These are phyloP conservation scores for Melinaea marsaeus DNA, from an alignment of 2,888 invertebrate genomes.

Conservation along the genomic window DNA sequence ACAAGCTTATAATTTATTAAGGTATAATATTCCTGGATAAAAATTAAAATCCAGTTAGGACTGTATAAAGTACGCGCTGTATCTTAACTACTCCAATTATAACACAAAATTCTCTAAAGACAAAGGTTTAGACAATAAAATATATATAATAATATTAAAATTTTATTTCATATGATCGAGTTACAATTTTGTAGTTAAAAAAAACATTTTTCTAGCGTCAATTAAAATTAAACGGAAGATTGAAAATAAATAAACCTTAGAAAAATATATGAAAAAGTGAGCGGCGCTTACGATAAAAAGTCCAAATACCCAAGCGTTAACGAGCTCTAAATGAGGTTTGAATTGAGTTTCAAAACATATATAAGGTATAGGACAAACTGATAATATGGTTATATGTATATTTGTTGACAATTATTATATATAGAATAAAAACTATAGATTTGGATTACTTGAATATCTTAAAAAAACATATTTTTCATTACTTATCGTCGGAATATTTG, in stretches of 20 bases:
- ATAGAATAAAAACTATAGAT: no score
- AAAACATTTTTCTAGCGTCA: not conserved
- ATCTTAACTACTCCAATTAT: constrained; percentile 9
- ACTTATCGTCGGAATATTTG: no score
- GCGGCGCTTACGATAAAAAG: constrained; percentile 55
- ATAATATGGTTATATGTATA: no score
- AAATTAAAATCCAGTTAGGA: not conserved
- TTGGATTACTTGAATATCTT: no score
- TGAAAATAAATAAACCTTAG: constrained; percentile 49
- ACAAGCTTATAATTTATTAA: not conserved
- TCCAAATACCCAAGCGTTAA: constrained; percentile 59
- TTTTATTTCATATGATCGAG: no score
- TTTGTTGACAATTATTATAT: no score
- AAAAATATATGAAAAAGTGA: constrained; percentile 62
- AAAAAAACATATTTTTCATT: no score
- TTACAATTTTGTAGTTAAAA: not conserved
- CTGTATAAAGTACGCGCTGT: not conserved
- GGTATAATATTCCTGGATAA: not conserved
- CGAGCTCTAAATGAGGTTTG: constrained; percentile 58
- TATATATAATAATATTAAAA: no score
- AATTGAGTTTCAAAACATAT: constrained; percentile 13
- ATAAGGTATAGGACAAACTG: no score
- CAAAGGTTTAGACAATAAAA: no score
- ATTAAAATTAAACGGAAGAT: constrained; percentile 30
- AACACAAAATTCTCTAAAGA: constrained; percentile 3